Evolutionary conservation across 2,888 invertebrate genomes (phyloP).

Genomic region (Diarsia mendica): DNA sequence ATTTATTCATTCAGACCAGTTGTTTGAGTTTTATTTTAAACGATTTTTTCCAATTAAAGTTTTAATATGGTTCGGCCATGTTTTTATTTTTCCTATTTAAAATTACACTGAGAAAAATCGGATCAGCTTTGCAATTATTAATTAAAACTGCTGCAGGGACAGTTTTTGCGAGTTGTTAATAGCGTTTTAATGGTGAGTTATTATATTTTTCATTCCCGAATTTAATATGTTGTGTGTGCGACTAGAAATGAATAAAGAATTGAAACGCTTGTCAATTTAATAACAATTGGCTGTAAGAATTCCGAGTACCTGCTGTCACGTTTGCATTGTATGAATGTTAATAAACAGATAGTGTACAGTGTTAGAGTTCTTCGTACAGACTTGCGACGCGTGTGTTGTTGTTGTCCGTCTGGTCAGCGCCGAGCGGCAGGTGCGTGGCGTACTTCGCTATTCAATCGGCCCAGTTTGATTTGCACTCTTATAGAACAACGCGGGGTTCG

Average conservation of each 20-base stretch:
- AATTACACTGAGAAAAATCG: background rate
- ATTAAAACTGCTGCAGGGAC: background rate
- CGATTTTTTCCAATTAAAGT: constrained; percentile 3
- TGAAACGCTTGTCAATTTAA: constrained; percentile 1
- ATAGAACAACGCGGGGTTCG: constrained; percentile 61
- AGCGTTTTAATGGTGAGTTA: background rate
- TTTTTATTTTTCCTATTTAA: background rate
- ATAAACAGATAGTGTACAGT: constrained; percentile 28
- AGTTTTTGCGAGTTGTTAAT: background rate
- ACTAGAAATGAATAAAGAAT: constrained; percentile 9
- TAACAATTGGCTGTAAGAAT: constrained; percentile 27
- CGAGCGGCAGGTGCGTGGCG: background rate
- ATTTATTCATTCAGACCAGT: constrained; percentile 3
- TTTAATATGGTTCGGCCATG: background rate
- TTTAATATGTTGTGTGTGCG: background rate
- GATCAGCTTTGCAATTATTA: background rate
- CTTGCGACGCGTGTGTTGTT: constrained; percentile 43
- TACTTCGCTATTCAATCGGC: constrained; percentile 38
- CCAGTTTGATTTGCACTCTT: constrained; percentile 40
- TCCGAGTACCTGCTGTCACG: constrained; percentile 36
- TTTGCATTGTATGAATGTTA: constrained; percentile 35
- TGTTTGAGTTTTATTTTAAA: background rate
- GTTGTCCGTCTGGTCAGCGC: constrained; percentile 35
- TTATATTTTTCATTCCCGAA: background rate
- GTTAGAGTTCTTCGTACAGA: constrained; percentile 13